Evolutionary conservation across 2,888 invertebrate genomes (phyloP).

Genomic region (Andrena minutula): DNA sequence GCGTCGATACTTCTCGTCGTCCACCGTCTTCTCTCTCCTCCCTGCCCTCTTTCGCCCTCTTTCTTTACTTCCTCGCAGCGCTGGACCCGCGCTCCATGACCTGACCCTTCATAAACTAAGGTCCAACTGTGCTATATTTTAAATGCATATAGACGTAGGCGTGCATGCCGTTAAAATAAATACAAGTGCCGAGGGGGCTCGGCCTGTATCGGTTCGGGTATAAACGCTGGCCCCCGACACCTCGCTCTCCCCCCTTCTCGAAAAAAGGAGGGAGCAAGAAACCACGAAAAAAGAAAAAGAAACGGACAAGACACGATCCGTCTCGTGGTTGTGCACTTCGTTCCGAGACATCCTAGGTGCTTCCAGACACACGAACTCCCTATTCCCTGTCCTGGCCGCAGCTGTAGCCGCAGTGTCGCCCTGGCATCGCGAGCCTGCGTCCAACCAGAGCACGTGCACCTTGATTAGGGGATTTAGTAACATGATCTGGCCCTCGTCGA

Average conservation of each 20-base stretch:
- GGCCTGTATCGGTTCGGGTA: conserved; percentile 77
- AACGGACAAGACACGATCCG: conserved; percentile 26
- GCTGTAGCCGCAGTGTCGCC: conserved; percentile 26
- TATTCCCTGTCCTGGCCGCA: conserved; percentile 42
- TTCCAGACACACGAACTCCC: conserved; percentile 54
- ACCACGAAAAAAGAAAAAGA: conserved; percentile 35
- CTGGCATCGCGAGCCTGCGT: conserved; percentile 34
- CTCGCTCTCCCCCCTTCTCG: conserved; percentile 73
- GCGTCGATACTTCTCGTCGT: conserved; percentile 59
- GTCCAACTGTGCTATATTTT: conserved; percentile 84
- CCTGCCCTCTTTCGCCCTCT: conserved; percentile 57
- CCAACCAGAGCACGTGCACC: conserved; percentile 43
- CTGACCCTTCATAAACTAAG: conserved; percentile 85
- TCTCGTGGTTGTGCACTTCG: conserved; percentile 53
- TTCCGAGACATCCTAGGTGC: conserved; percentile 60
- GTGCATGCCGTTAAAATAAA: conserved; percentile 83
- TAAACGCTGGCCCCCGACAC: conserved; percentile 78
- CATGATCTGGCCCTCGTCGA: conserved; percentile 35
- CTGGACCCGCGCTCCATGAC: conserved; percentile 78
- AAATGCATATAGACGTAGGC: conserved; percentile 84
- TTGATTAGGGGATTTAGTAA: conserved; percentile 60
- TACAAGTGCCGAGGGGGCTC: conserved; percentile 72
- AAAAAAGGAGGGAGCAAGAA: conserved; percentile 59
- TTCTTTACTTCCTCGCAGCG: conserved; percentile 65
- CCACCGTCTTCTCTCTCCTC: conserved; percentile 39